phyloP scores from a whole-genome alignment of 2,888 invertebrate species.

The Eupithecia subumbrata region DNA sequence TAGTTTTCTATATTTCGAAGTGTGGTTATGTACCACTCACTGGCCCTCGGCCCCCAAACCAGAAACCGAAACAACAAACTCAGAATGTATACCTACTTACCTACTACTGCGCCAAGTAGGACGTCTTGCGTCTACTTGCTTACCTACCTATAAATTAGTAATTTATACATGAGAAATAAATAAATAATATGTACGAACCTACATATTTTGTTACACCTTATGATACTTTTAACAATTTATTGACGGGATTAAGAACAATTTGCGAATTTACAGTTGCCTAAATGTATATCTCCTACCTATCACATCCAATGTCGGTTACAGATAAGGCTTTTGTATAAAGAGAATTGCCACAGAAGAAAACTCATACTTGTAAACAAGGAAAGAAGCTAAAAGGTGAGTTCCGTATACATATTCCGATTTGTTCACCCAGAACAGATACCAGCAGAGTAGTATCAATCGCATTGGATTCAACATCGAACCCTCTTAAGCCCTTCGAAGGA shows the following conservation, averaged over 20 bases:
- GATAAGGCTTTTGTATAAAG: slow-evolving; percentile 3
- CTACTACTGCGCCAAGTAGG: too few species aligned
- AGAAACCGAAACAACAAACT: too few species aligned
- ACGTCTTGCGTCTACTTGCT: too few species aligned
- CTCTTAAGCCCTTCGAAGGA: neutral
- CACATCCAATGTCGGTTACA: neutral
- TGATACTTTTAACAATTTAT: neutral
- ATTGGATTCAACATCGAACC: neutral
- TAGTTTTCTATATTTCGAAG: too few species aligned
- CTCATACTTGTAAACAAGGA: slow-evolving; percentile 10
- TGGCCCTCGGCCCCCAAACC: too few species aligned
- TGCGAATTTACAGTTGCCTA: neutral
- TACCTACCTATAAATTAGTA: too few species aligned
- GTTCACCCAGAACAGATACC: neutral
- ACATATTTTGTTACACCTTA: slow-evolving; percentile 1
- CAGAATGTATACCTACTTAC: too few species aligned
- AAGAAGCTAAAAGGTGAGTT: slow-evolving; percentile 2
- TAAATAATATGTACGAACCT: neutral
- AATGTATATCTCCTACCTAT: neutral
- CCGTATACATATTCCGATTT: neutral
- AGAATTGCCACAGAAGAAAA: neutral
- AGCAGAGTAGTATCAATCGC: neutral
- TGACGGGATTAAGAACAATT: neutral
- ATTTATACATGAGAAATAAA: too few species aligned
- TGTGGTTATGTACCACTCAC: too few species aligned